Base-by-base conservation (phyloP, 1,140 invertebrate genomes). In the Asobara japonica region DNA sequence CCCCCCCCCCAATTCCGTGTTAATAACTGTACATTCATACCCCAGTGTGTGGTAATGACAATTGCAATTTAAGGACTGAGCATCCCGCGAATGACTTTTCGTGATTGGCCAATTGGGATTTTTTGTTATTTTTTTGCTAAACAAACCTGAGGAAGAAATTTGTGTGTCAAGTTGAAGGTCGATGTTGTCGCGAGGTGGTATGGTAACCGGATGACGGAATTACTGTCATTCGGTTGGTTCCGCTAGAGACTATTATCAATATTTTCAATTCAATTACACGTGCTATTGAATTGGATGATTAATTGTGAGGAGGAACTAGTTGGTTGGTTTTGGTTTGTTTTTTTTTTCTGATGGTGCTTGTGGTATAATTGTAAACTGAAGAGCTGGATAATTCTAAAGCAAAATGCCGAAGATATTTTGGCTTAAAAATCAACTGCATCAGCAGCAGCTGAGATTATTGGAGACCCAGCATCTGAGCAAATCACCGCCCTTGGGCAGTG, bases 361-460 rank as follows among this genome's bases (percentile, higher is more conserved):
- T 33, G 10, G 29, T 11, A 71, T 33, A 38, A 25, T 65, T 41
- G 20, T 18, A 65, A 48, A 62, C 41, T 45, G 41, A 7, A 20
- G 22, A 27, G 3, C 31, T 36, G 5, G 3, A 48, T 41, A 66
- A 33, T 30, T n/a, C n/a, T 29, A n/a, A 31, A 11, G n/a, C 11
- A 82, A 89, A 80, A 96, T 96, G 95, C 94, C 94, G 88, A 96
- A 96, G 89, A 95, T 96, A 84, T 96, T 95, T 85, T 85, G 95
- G 74, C 94, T 96, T 79, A 96, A 95, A 86, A 94, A 95, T 83
- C 90, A 94, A 79, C 89, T 96, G 89, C 93, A 94, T 77, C 93
- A 95, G 91, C 94, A 96, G 90, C 95, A 96, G 87, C 89, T 94
- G 79, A 90, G 92, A 69, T 85, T 95, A 78, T 87, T 93, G 80